phyloP scores from a whole-genome alignment of 2,888 invertebrate genomes.

The Anthoptus insignis region DNA sequence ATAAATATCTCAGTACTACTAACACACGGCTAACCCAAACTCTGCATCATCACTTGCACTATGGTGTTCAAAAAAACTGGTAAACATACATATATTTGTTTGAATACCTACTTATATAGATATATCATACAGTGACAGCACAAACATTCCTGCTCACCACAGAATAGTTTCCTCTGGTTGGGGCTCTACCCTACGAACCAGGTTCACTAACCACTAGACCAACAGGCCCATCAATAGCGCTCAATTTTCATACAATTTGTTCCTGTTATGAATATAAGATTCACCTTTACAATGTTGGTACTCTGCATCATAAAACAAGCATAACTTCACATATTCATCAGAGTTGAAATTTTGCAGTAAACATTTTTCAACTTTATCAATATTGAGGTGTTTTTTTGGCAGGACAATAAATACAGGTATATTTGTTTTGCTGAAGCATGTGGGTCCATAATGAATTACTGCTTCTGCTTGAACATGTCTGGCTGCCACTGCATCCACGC shows the following conservation, averaged over 20 bases:
- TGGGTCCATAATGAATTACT: conserved; percentile 96
- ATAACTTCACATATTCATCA: conserved; percentile 67
- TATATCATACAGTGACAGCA: too few relatives aligned
- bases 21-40: too few relatives aligned
- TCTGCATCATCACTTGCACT: too few relatives aligned
- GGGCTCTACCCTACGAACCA: too few relatives aligned
- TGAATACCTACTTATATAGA: too few relatives aligned
- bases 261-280: neutral
- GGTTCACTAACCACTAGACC: too few relatives aligned
- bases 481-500: conserved; percentile 96
- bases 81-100: too few relatives aligned
- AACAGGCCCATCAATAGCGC: too few relatives aligned
- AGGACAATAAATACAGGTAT: conserved; percentile 93
- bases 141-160: too few relatives aligned
- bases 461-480: conserved; percentile 95
- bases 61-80: too few relatives aligned
- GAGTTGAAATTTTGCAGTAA: conserved; percentile 60
- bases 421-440: conserved; percentile 93
- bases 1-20: too few relatives aligned
- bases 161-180: too few relatives aligned
- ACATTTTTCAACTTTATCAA: conserved; percentile 59
- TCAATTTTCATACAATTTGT: neutral
- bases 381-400: conserved; percentile 87
- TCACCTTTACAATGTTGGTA: conserved; percentile 88
- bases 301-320: conserved; percentile 90